Evolutionary conservation across 1,140 invertebrate genomes (phyloP), one percentile per base, ranked within the genome.

Genomic region (Calliphora vicina): DNA sequence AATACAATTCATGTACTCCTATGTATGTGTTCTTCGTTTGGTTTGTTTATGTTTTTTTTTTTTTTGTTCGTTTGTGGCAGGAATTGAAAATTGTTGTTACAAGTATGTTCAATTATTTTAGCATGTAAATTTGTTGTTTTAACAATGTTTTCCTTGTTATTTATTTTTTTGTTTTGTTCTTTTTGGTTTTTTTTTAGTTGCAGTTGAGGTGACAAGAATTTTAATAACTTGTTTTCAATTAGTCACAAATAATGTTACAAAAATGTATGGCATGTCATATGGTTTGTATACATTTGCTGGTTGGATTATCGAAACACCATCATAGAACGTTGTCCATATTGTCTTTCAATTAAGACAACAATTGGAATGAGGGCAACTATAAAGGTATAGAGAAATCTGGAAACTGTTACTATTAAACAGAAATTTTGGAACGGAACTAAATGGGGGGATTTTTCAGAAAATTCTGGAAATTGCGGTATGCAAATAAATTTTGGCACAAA

Each of bases 101-200:
- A 57, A 57, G 45, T 57, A 42, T 78, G 81, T 82, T 73, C 81
- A 82, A 82, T 82, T 82, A 82, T 67, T 82, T 72, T 43, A 73
- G 81, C 81, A 82, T 72, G 61, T 73, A 81, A 81, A 81, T 81
- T 81, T 81, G 80, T 67, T 81, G 80, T 81, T 81, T 57, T 57
- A 81, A 81, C 35, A 42, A 43, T 78, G 74, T 67, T 67, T 67
- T 67, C 9, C 9, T 20, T 67, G 61, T 67, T 57, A 67, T 67
- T n/a, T n/a, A n/a, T n/a, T n/a, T n/a, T n/a, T 67, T 67, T 20
- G 3, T 67, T 67, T 25, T 23, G 61, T 78, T 29, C 2, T 29
- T 74, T 74, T 74, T n/a, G 27, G 42, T 45, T 78, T 20, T 43
- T 20, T 27, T 72, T 20, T 42, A 29, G 73, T 35, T 74, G 72